Percentiles rank a stretch among this genome's conserved stretches.
phyloP scores from a whole-genome alignment of 2,113 vertebrate genomes.

The Rutilus rutilus region DNA sequence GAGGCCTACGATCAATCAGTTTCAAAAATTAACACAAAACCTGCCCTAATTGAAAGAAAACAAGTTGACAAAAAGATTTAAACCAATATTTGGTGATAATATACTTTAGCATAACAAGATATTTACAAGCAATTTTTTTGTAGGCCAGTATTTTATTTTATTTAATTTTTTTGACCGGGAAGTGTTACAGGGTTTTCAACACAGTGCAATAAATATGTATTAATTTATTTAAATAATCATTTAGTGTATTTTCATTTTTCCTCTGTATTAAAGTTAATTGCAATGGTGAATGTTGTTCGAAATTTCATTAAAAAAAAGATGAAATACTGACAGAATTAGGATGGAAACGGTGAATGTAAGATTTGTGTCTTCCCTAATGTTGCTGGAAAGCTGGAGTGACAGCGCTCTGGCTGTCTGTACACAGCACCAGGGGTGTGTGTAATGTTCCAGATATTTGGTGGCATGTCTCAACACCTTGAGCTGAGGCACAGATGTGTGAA shows the following conservation, averaged over 20 bases:
- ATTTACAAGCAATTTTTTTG: too few relatives aligned
- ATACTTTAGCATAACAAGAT: too few relatives aligned
- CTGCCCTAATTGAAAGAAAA: too few relatives aligned
- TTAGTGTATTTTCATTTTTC: neutral
- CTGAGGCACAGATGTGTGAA: conserved; percentile 73
- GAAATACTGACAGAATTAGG: conserved; percentile 30
- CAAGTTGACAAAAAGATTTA: too few relatives aligned
- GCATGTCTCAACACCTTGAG: conserved; percentile 73
- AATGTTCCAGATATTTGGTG: conserved; percentile 66
- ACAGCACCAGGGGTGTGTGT: conserved; percentile 60
- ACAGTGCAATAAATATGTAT: too few relatives aligned
- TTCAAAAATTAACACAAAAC: too few relatives aligned
- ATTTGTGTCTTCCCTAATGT: conserved; percentile 28
- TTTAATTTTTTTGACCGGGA: too few relatives aligned
- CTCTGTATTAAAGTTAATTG: neutral
- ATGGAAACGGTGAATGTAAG: neutral
- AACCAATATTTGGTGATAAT: too few relatives aligned
- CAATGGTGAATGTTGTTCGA: neutral
- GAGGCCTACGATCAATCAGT: too few relatives aligned
- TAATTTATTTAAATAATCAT: neutral
- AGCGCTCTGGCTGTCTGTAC: conserved; percentile 27
- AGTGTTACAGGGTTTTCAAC: too few relatives aligned
- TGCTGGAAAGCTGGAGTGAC: conserved; percentile 30
- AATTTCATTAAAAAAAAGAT: neutral
- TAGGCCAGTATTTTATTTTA: too few relatives aligned